These are phyloP conservation scores for Fulica atra DNA, from an alignment of 2,113 vertebrate species.

Conservation along the genomic window DNA sequence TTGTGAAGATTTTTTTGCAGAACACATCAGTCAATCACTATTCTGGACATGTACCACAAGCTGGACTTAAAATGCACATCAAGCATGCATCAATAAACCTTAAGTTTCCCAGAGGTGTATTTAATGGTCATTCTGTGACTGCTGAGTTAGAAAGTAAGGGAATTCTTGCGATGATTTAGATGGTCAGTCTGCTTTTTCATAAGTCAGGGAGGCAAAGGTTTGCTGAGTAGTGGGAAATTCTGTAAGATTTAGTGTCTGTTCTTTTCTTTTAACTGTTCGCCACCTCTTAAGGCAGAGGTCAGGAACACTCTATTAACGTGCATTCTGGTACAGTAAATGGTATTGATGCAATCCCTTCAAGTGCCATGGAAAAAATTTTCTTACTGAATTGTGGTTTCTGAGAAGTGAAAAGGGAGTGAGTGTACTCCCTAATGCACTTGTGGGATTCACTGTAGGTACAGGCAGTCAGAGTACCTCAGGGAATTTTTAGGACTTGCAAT, in stretches of 20 bases:
- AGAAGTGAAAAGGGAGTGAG: neutral
- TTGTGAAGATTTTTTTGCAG: neutral
- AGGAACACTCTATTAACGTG: neutral
- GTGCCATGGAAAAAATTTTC: neutral
- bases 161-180: conserved; percentile 48
- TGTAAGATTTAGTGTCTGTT: neutral
- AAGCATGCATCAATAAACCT: conserved; percentile 4
- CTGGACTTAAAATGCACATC: conserved; percentile 25
- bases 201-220: conserved; percentile 1
- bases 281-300: neutral
- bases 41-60: conserved; percentile 10
- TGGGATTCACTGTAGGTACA: neutral
- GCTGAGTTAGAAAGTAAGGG: conserved; percentile 43
- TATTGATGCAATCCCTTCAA: neutral
- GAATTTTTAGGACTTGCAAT: neutral
- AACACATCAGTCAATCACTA: neutral
- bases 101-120: conserved; percentile 40
- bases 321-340: neutral
- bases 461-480: neutral
- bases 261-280: neutral
- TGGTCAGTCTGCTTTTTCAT: conserved; percentile 14
- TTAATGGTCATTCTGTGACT: neutral
- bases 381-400: neutral
- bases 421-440: neutral
- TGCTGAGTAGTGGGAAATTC: conserved; percentile 30